These are phyloP conservation scores for Sylvia atricapilla DNA, from an alignment of 2,113 vertebrate species.

Conservation along the genomic window DNA sequence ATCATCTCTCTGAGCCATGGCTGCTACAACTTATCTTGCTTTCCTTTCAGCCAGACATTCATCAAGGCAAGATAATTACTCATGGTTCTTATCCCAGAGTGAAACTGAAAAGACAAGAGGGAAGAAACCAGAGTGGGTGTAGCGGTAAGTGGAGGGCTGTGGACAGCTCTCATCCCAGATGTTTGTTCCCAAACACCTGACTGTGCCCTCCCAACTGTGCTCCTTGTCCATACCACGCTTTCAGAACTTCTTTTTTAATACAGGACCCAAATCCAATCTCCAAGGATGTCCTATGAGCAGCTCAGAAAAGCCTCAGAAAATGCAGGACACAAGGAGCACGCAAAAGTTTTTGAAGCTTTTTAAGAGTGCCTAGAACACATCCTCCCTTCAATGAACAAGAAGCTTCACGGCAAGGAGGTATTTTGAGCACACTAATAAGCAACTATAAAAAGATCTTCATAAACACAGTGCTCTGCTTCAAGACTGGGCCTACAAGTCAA, in stretches of 20 bases:
- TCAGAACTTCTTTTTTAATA: background rate
- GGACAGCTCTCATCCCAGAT: background rate
- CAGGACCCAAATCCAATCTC: background rate
- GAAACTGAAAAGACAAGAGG: background rate
- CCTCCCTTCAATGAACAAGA: background rate
- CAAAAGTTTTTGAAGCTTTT: background rate
- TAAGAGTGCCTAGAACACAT: background rate
- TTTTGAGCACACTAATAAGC: conserved; percentile 26
- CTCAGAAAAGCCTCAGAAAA: background rate
- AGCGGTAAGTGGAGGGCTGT: background rate
- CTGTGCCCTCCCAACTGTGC: fast-evolving
- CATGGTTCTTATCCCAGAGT: background rate
- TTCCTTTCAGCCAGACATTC: background rate
- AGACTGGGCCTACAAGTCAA: background rate
- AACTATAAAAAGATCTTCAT: background rate
- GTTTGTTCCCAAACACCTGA: fast-evolving
- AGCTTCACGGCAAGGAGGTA: background rate
- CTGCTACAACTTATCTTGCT: background rate
- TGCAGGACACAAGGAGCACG: background rate
- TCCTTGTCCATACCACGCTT: background rate
- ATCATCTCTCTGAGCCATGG: background rate
- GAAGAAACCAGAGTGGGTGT: background rate
- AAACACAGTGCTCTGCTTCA: background rate
- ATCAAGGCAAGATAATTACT: background rate
- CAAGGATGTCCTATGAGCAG: background rate